phyloP scores from a whole-genome alignment of 2,888 invertebrate genomes.

The Andrena dorsata region DNA sequence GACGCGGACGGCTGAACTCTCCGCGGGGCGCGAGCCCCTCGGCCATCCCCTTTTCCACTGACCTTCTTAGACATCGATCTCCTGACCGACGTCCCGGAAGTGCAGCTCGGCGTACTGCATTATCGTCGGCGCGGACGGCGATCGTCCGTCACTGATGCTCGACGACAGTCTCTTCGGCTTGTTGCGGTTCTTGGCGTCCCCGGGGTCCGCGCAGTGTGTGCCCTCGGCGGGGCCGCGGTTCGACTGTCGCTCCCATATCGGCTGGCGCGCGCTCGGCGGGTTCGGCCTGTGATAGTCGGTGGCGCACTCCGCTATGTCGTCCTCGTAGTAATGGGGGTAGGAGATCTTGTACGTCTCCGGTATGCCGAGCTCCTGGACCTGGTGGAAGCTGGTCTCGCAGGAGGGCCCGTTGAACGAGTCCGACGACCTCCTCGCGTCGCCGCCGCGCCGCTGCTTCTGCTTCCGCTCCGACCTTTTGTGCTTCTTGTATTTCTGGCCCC shows the following conservation, averaged over 20 bases:
- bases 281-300: slow-evolving; percentile 72
- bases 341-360: slow-evolving; percentile 82
- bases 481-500: slow-evolving; percentile 72
- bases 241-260: slow-evolving; percentile 63
- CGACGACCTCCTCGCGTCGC: slow-evolving; percentile 31
- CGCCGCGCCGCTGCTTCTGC: slow-evolving; percentile 76
- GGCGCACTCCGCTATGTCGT: slow-evolving; percentile 77
- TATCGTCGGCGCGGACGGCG: slow-evolving; percentile 78
- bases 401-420: slow-evolving; percentile 64
- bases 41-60: slow-evolving; percentile 70
- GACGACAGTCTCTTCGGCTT: slow-evolving; percentile 73
- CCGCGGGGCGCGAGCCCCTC: background rate
- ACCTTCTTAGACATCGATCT: slow-evolving; percentile 88
- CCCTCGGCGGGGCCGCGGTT: slow-evolving; percentile 51
- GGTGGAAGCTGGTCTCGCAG: slow-evolving; percentile 79
- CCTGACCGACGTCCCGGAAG: slow-evolving; percentile 89
- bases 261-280: slow-evolving; percentile 48
- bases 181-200: slow-evolving; percentile 66
- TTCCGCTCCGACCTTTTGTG: slow-evolving; percentile 73
- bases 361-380: slow-evolving; percentile 79
- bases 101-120: slow-evolving; percentile 89
- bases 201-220: slow-evolving; percentile 56
- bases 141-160: slow-evolving; percentile 67
- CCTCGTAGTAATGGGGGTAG: slow-evolving; percentile 83
- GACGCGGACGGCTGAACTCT: background rate